phyloP scores from a whole-genome alignment of 2,113 vertebrate genomes.

The Pelmatolapia mariae region DNA sequence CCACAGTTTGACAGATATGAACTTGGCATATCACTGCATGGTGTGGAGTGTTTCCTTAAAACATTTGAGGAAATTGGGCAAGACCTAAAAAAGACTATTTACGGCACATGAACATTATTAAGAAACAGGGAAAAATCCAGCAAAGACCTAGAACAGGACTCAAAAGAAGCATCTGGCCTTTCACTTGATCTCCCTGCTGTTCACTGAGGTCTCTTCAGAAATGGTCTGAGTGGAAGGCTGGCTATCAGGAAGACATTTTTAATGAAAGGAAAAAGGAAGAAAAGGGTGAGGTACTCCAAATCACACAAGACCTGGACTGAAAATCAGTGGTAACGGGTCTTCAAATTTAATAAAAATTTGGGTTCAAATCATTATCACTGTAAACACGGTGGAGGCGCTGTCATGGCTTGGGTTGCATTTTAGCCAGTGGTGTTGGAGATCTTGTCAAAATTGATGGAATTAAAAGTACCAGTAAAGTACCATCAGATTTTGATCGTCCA shows the following conservation, averaged over 20 bases:
- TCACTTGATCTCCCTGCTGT: background rate
- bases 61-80: background rate
- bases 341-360: background rate
- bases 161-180: background rate
- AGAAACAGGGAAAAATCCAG: background rate
- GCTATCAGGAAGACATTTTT: background rate
- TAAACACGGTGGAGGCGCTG: background rate
- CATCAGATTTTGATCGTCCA: background rate
- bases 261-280: background rate
- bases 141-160: background rate
- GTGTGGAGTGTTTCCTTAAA: background rate
- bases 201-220: background rate
- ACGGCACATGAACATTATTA: rapidly evolving
- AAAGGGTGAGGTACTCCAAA: background rate
- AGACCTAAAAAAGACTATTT: background rate
- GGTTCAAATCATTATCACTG: background rate
- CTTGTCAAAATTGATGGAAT: background rate
- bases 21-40: background rate
- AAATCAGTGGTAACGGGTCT: background rate
- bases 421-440: background rate
- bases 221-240: background rate
- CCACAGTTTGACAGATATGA: background rate
- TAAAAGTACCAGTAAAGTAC: background rate
- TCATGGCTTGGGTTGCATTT: background rate
- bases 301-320: background rate